Evolutionary conservation across 2,888 invertebrate species (phyloP).

Genomic region (Exocentrus adspersus): DNA sequence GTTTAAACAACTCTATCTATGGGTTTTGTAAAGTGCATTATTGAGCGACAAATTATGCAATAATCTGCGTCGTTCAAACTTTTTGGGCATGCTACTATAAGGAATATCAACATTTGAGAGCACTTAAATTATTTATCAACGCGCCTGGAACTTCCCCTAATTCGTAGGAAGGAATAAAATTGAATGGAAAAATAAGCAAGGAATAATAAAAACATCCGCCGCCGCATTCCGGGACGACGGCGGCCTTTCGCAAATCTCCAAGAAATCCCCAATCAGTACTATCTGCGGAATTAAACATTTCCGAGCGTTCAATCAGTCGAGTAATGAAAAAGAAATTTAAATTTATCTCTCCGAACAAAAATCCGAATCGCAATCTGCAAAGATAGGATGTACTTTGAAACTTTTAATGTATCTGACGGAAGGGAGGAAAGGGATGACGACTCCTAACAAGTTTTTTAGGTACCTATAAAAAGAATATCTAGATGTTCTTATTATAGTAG

Average conservation of each 20-base stretch:
- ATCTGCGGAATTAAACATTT: constrained; percentile 20
- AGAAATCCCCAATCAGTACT: constrained; percentile 23
- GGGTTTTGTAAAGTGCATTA: no score
- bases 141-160: neutral
- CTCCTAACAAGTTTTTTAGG: neutral
- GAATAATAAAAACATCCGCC: constrained; percentile 17
- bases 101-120: no score
- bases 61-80: no score
- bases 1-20: no score
- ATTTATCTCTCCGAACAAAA: constrained; percentile 38
- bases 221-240: neutral
- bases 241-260: constrained; percentile 7
- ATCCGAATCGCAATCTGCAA: constrained; percentile 31
- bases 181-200: constrained; percentile 19
- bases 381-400: constrained; percentile 35
- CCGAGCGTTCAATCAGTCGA: constrained; percentile 38
- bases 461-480: neutral
- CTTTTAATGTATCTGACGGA: constrained; percentile 19
- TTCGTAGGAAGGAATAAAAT: neutral
- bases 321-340: constrained; percentile 45
- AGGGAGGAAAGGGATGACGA: neutral
- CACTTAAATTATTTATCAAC: constrained; percentile 6
- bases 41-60: no score
- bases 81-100: no score
- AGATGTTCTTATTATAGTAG: no score